Evolutionary conservation across 2,797 vertebrate genomes (phyloP), one percentile per base, ranked within the genome.

Genomic region (Chromis chromis): DNA sequence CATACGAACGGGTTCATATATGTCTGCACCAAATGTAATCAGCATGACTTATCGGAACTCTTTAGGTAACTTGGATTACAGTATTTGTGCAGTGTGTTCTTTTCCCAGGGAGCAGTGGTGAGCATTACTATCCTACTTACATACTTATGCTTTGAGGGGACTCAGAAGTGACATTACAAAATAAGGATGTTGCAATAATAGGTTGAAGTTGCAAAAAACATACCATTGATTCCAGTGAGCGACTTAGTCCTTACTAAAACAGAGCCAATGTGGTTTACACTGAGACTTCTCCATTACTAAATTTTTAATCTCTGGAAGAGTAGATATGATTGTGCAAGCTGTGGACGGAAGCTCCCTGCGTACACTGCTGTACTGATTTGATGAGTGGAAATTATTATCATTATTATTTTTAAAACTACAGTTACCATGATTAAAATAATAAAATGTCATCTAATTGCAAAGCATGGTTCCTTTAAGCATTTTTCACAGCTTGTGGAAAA

Each of bases 31-130:
- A 11, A 36, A 36, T 50, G 48, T 24, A 56, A 40, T 9, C 27
- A 27, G 24, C 10, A 69, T 56, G 74, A 69, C 63, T 33, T 39
- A 33, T 33, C 36, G 31, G 21, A 72, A 81, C 52, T 55, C 53
- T 5, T 36, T 33, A 3, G 14, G 19, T 11, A 49, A 64, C 21
- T 25, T 36, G 22, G 12, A 65, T 52, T 24, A 70, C 1, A 22
- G n/a, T 19, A 50, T 55, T 59, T 65, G 55, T 49, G 48, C 24
- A 48, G 19, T 21, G 19, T 48, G 8, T 7, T 24, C 28, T 65
- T 52, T 76, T n/a, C 60, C 44, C 44, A 44, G 14, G 4, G 24
- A n/a, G 8, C 9, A 8, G 31, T 42, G 24, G 7, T 57, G 48
- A 76, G 3, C 40, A 65, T 75, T 69, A 16, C 16, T 44, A 44